Conservation (phyloP, 1,140 invertebrate species). For the Bombus huntii region DNA sequence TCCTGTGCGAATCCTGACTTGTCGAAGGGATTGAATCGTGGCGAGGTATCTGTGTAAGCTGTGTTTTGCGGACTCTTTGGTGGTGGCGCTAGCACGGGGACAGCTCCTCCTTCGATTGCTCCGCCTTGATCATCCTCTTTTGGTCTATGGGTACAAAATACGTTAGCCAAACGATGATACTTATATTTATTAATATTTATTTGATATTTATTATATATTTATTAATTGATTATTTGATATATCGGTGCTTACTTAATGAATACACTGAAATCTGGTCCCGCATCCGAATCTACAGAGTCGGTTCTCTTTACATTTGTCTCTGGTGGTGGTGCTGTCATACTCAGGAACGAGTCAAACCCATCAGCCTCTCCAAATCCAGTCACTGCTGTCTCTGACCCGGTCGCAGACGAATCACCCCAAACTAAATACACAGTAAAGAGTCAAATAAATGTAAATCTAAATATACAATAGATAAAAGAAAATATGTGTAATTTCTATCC, state of each 20-base stretch:
- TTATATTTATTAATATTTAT: too few species aligned
- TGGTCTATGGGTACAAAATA: conserved; percentile 81
- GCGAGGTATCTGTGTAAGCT: conserved; percentile 82
- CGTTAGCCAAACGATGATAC: background rate
- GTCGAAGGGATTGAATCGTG: conserved; percentile 90
- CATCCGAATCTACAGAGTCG: conserved; percentile 89
- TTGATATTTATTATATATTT: background rate
- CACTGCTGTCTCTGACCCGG: conserved; percentile 76
- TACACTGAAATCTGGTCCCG: conserved; percentile 89
- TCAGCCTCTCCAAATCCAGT: conserved; percentile 88
- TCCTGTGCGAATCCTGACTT: conserved; percentile 84
- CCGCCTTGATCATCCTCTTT: conserved; percentile 82
- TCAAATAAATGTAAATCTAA: background rate
- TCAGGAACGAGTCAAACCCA: conserved; percentile 92
- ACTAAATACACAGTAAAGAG: conserved; percentile 72
- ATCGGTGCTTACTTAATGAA: conserved; percentile 87
- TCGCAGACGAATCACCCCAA: conserved; percentile 84
- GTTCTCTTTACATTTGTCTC: conserved; percentile 84
- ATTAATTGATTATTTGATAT: conserved; percentile 4
- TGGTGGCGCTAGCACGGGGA: conserved; percentile 90
- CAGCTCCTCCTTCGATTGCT: conserved; percentile 78
- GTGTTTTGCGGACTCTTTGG: conserved; percentile 83
- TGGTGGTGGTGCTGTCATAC: conserved; percentile 88
- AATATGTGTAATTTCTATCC: background rate
- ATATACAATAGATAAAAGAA: background rate